Percentiles rank a stretch among this genome's conserved stretches.
Evolutionary conservation across 2,113 vertebrate genomes (phyloP).

Genomic region (Sinocyclocheilus anophthalmus): DNA sequence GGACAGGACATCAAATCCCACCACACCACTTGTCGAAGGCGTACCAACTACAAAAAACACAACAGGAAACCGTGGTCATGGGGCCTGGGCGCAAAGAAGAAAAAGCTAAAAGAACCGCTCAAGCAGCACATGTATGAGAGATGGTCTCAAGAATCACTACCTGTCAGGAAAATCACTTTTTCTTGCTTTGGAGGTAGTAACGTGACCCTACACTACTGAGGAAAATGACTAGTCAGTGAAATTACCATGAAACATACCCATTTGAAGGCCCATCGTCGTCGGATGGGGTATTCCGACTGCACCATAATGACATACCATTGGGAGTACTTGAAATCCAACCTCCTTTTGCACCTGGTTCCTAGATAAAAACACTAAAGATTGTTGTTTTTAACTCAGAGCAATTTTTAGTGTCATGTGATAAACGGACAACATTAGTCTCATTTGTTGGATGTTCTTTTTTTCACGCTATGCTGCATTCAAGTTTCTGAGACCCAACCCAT

Average conservation of each 20-base stretch:
- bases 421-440: not conserved
- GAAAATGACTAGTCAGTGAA: constrained; percentile 60
- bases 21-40: not conserved
- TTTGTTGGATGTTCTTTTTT: not conserved
- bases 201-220: not conserved
- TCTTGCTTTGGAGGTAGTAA: not conserved
- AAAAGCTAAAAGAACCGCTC: constrained; percentile 64
- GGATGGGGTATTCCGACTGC: constrained; percentile 24
- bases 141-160: constrained; percentile 19
- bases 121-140: constrained; percentile 55
- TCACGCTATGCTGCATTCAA: not conserved
- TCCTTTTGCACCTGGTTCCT: constrained; percentile 54
- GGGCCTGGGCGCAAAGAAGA: constrained; percentile 66
- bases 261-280: not conserved
- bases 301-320: too few relatives aligned
- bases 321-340: constrained; percentile 50
- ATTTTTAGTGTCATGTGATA: not conserved
- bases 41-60: constrained; percentile 38
- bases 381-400: too few relatives aligned
- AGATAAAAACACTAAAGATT: not conserved
- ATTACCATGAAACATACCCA: not conserved
- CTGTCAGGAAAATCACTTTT: not conserved
- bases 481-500: not conserved
- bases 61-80: constrained; percentile 52
- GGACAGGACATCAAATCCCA: constrained; percentile 17